Evolutionary conservation across 2,113 vertebrate species (phyloP).

Genomic region (Crotalus tigris): DNA sequence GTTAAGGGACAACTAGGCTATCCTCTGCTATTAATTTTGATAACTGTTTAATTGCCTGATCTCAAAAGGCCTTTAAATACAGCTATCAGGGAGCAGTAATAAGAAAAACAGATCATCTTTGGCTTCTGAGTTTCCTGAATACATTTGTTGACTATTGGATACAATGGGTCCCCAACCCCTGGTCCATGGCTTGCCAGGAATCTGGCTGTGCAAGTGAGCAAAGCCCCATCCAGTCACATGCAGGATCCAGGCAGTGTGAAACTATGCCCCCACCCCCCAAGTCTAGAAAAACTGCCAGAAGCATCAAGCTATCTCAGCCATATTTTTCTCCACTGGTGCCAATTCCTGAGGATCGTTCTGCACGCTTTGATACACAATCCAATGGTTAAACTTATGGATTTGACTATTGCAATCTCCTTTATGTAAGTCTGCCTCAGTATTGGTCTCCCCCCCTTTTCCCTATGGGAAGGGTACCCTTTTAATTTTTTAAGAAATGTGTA

Average conservation of each 20-base stretch:
- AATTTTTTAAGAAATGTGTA: neutral
- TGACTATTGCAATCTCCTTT: neutral
- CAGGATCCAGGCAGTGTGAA: neutral
- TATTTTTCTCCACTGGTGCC: neutral
- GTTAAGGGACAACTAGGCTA: neutral
- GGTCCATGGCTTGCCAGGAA: neutral
- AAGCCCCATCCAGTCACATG: neutral
- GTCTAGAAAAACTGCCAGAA: neutral
- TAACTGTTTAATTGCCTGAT: neutral
- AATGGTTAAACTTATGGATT: neutral
- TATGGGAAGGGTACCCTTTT: neutral
- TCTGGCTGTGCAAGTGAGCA: neutral
- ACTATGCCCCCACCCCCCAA: neutral
- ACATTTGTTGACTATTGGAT: neutral
- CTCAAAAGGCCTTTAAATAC: neutral
- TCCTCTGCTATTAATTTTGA: neutral
- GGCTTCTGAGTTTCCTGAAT: neutral
- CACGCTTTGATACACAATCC: neutral
- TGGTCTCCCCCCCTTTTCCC: neutral
- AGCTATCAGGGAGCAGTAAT: neutral
- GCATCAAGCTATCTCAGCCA: neutral
- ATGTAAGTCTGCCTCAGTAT: neutral
- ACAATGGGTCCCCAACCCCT: neutral
- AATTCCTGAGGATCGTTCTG: neutral
- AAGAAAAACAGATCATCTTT: neutral